Percentiles rank a stretch among this genome's conserved stretches.
These are phyloP conservation scores for Sebastes trivittatus DNA, from an alignment of 2,797 vertebrate species.

Conservation along the genomic window DNA sequence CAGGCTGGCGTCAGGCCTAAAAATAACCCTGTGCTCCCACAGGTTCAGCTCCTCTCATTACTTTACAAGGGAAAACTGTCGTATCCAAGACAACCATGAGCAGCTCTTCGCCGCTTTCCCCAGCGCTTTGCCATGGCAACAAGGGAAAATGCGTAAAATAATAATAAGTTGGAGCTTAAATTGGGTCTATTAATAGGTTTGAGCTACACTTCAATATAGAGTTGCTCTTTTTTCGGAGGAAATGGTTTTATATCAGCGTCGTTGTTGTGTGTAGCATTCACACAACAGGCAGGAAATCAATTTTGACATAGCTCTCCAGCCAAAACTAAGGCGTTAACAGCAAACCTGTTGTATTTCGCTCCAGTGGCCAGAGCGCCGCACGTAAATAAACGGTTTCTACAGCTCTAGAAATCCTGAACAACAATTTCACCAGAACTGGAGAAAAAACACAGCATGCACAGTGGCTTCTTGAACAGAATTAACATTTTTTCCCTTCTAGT, in stretches of 20 bases:
- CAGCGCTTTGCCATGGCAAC: slow-evolving; percentile 81
- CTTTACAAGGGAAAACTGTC: slow-evolving; percentile 80
- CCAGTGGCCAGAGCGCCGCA: not conserved
- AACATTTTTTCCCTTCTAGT: not conserved
- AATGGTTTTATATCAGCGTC: slow-evolving; percentile 2
- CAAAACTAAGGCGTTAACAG: not conserved
- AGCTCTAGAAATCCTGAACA: not conserved
- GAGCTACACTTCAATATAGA: slow-evolving; percentile 21
- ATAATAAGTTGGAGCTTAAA: slow-evolving; percentile 73
- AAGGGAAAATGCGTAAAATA: slow-evolving; percentile 82
- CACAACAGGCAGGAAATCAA: slow-evolving; percentile 20
- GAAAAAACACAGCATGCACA: not conserved
- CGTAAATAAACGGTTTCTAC: not conserved
- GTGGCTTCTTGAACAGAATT: not conserved
- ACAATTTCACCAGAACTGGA: not conserved
- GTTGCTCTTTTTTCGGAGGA: slow-evolving; percentile 7
- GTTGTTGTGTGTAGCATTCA: not conserved
- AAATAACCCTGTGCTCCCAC: slow-evolving; percentile 82
- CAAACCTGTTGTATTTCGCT: not conserved
- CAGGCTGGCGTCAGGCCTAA: slow-evolving; percentile 79
- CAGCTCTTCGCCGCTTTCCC: slow-evolving; percentile 54
- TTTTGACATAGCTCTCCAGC: not conserved
- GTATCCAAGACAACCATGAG: slow-evolving; percentile 86
- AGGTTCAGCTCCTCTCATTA: slow-evolving; percentile 82
- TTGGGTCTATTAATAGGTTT: slow-evolving; percentile 51